Conservation (phyloP, 2,888 invertebrate genomes). For the Oxyteleia sp. region DNA sequence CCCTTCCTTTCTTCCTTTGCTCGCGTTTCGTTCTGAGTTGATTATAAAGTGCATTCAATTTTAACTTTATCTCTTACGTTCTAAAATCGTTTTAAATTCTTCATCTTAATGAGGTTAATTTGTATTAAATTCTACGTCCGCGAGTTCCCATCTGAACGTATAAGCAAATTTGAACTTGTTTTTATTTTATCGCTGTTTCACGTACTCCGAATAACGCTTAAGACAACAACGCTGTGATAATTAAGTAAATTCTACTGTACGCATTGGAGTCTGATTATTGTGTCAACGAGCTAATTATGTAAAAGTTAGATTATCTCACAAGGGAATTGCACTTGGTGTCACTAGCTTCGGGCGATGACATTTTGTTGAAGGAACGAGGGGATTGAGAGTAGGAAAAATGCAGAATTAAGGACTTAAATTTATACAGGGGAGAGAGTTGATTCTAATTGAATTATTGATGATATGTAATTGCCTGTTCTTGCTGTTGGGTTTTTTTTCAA, state of each 20-base stretch:
- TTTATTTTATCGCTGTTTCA: slow-evolving; percentile 4
- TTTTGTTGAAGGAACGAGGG: neutral
- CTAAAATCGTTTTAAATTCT: slow-evolving; percentile 26
- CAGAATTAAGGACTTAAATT: neutral
- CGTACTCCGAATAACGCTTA: neutral
- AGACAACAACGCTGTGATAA: neutral
- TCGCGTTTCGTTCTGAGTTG: slow-evolving; percentile 19
- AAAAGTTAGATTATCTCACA: slow-evolving; percentile 21
- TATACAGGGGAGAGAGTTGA: neutral
- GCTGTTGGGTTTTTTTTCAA: too few relatives aligned
- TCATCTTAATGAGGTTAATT: slow-evolving; percentile 23
- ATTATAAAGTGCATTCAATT: slow-evolving; percentile 31
- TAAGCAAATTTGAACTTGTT: slow-evolving; percentile 17
- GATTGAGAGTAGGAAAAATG: neutral
- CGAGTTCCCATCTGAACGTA: neutral
- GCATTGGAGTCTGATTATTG: slow-evolving; percentile 26
- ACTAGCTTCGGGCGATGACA: neutral
- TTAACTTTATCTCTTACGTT: slow-evolving; percentile 22
- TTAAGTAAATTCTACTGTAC: slow-evolving; percentile 13
- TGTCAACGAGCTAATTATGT: slow-evolving; percentile 37
- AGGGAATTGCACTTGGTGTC: slow-evolving; percentile 1
- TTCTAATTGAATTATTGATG: neutral
- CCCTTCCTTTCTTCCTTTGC: neutral
- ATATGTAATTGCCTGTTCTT: too few relatives aligned
- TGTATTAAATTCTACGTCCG: slow-evolving; percentile 7